A percentile compares a stretch with the other conserved stretches of the same genome.
Conservation (phyloP, 2,888 invertebrate species). For the Coenonympha arcania region DNA sequence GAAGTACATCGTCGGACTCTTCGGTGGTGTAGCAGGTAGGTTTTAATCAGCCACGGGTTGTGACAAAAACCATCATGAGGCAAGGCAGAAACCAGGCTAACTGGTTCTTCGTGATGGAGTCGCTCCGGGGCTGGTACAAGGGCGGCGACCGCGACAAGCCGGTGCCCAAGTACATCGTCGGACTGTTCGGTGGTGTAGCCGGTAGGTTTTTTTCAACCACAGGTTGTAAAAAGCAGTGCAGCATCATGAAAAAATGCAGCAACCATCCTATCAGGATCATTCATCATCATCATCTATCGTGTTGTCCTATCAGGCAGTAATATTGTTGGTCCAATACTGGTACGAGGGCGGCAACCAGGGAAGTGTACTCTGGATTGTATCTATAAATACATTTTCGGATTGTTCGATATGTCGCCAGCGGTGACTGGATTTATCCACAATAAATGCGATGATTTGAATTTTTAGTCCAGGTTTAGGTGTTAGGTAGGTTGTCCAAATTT, state of each 20-base stretch:
- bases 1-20: conserved; percentile 88
- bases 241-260: conserved; percentile 95
- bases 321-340: conserved; percentile 96
- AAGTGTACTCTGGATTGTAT: too few relatives aligned
- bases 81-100: conserved; percentile 99
- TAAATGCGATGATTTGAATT: too few relatives aligned
- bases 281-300: too few relatives aligned
- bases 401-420: too few relatives aligned
- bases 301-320: too few relatives aligned
- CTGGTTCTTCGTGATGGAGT: conserved; percentile 97
- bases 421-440: too few relatives aligned
- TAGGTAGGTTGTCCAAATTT: too few relatives aligned
- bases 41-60: too few relatives aligned
- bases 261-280: conserved; percentile 99
- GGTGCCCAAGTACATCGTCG: conserved; percentile 92
- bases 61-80: conserved; percentile 96
- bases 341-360: conserved; percentile 90
- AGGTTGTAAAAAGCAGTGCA: too few relatives aligned
- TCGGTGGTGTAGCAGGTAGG: conserved; percentile 93
- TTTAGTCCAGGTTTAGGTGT: too few relatives aligned
- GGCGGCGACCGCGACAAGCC: conserved; percentile 87
- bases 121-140: conserved; percentile 91
- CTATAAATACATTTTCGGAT: conserved; percentile 88
- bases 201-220: too few relatives aligned
- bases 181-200: conserved; percentile 93